Evolutionary conservation across 2,888 invertebrate species (phyloP).

Genomic region (Alcis repandata): DNA sequence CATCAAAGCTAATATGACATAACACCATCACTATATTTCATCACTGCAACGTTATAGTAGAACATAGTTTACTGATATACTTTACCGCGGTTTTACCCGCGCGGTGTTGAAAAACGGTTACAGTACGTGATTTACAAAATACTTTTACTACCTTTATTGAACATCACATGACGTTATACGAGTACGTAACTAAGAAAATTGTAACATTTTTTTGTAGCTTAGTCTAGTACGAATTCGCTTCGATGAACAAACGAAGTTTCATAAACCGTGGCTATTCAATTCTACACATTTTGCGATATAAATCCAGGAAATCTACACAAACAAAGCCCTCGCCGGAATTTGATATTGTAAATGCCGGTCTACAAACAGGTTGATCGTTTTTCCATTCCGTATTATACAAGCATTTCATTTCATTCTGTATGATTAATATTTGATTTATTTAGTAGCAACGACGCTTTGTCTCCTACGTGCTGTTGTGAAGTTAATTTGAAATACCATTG

Average conservation of each 20-base stretch:
- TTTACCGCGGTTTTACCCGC: too few relatives aligned
- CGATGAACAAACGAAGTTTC: constrained; percentile 4
- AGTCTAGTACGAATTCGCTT: neutral
- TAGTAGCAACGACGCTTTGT: constrained; percentile 55
- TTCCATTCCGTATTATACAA: constrained; percentile 54
- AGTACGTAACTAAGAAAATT: too few relatives aligned
- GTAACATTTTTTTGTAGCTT: too few relatives aligned
- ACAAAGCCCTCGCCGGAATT: constrained; percentile 50
- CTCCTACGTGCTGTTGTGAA: constrained; percentile 53
- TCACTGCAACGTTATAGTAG: too few relatives aligned
- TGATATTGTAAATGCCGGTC: constrained; percentile 59
- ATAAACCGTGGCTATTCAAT: constrained; percentile 6
- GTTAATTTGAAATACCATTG: constrained; percentile 54
- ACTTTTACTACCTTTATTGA: too few relatives aligned
- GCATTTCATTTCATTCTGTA: constrained; percentile 55
- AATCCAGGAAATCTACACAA: constrained; percentile 42
- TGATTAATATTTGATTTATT: constrained; percentile 56
- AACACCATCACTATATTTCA: too few relatives aligned
- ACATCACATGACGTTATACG: too few relatives aligned
- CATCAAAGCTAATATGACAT: too few relatives aligned
- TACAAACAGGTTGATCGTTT: constrained; percentile 61
- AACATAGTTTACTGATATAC: too few relatives aligned
- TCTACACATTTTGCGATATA: constrained; percentile 30
- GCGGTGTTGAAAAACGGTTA: too few relatives aligned
- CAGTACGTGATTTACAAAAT: too few relatives aligned